phyloP scores from a whole-genome alignment of 2,888 invertebrate genomes.

The Elysia crispata region DNA sequence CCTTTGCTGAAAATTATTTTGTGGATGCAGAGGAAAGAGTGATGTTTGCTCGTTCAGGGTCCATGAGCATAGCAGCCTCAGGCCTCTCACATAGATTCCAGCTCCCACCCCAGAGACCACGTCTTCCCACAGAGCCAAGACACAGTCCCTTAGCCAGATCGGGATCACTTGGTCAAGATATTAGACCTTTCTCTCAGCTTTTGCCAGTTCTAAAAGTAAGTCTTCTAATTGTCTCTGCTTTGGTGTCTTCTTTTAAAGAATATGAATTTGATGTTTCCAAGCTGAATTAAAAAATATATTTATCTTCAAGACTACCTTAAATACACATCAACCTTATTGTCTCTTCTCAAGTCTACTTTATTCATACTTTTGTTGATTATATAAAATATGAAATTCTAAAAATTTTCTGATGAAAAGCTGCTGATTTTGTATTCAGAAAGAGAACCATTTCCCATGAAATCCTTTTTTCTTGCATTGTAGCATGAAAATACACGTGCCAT shows the following conservation, averaged over 20 bases:
- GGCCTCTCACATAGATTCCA: constrained; percentile 46
- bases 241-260: too few relatives aligned
- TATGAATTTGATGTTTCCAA: too few relatives aligned
- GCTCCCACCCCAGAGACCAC: constrained; percentile 59
- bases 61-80: constrained; percentile 62
- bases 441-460: neutral
- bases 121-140: constrained; percentile 71
- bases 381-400: too few relatives aligned
- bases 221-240: neutral
- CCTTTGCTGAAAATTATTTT: constrained; percentile 75
- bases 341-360: too few relatives aligned
- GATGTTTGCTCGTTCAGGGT: constrained; percentile 68
- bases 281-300: too few relatives aligned
- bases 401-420: too few relatives aligned
- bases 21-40: constrained; percentile 72
- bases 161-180: constrained; percentile 71
- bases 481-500: constrained; percentile 53
- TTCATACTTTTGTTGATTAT: too few relatives aligned
- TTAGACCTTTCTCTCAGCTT: constrained; percentile 63
- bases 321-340: too few relatives aligned
- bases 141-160: constrained; percentile 72
- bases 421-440: too few relatives aligned
- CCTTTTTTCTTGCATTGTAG: neutral
- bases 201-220: constrained; percentile 67
- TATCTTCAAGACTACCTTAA: too few relatives aligned